Conservation (phyloP, 2,797 vertebrate species). For the Eutrigla gurnardus region DNA sequence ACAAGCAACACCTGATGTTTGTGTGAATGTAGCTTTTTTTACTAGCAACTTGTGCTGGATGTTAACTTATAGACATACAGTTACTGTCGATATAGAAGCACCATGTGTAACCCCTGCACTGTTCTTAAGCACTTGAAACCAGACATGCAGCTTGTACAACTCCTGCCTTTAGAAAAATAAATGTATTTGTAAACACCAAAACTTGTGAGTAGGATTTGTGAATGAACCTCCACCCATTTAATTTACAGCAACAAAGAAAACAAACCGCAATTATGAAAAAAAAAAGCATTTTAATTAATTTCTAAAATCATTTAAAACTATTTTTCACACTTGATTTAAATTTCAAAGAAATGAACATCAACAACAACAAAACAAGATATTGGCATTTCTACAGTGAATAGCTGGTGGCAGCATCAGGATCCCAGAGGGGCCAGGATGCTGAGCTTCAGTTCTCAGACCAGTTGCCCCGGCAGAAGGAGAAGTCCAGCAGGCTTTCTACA, state of each 20-base stretch:
- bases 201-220: background rate
- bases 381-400: slow-evolving; percentile 98
- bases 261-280: slow-evolving; percentile 73
- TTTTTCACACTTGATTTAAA: slow-evolving; percentile 82
- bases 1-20: background rate
- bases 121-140: slow-evolving; percentile 16
- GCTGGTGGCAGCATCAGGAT: slow-evolving; percentile 92
- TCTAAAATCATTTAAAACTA: slow-evolving; percentile 83
- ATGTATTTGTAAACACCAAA: background rate
- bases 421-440: slow-evolving; percentile 60
- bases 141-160: slow-evolving; percentile 26
- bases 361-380: slow-evolving; percentile 80
- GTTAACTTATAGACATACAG: background rate
- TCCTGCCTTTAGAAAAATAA: slow-evolving; percentile 30
- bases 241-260: slow-evolving; percentile 54
- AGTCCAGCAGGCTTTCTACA: slow-evolving; percentile 48
- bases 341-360: slow-evolving; percentile 78
- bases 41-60: slow-evolving; percentile 5
- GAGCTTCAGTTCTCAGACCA: slow-evolving; percentile 62
- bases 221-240: slow-evolving; percentile 32
- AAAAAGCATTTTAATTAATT: slow-evolving; percentile 81
- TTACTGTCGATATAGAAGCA: background rate
- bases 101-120: slow-evolving; percentile 1
- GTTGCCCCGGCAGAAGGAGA: slow-evolving; percentile 40
- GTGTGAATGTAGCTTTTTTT: background rate